Percentiles rank a stretch among this genome's conserved stretches.
phyloP scores from a whole-genome alignment of 2,797 vertebrate species.

The Myoxocephalus aenaeus region DNA sequence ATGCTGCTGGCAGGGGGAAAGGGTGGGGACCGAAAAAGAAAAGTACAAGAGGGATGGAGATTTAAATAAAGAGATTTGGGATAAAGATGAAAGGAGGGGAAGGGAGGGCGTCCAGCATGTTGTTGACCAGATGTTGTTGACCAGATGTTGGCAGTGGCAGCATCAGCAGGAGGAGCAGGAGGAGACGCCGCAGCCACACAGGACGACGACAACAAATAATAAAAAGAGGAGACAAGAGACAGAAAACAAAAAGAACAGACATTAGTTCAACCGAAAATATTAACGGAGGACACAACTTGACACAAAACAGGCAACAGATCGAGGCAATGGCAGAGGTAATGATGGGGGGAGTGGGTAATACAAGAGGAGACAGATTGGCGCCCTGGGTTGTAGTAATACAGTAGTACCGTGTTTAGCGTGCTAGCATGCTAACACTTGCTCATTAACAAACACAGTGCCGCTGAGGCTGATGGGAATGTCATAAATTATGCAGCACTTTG shows the following conservation, averaged over 20 bases:
- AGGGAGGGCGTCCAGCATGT: slow-evolving; percentile 53
- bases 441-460: not conserved
- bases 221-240: slow-evolving; percentile 70
- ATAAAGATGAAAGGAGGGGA: slow-evolving; percentile 24
- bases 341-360: slow-evolving; percentile 3
- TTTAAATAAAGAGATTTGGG: slow-evolving; percentile 11
- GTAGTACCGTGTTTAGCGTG: too few relatives aligned
- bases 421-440: too few relatives aligned
- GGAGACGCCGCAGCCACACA: slow-evolving; percentile 62
- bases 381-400: too few relatives aligned
- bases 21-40: slow-evolving; percentile 34
- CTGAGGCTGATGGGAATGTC: not conserved
- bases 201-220: slow-evolving; percentile 34
- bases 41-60: slow-evolving; percentile 51
- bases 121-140: slow-evolving; percentile 68
- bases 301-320: slow-evolving; percentile 38
- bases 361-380: not conserved
- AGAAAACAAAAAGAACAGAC: slow-evolving; percentile 71
- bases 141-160: slow-evolving; percentile 61
- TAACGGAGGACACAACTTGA: slow-evolving; percentile 53
- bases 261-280: slow-evolving; percentile 74
- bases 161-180: slow-evolving; percentile 38
- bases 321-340: slow-evolving; percentile 15
- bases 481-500: not conserved
- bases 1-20: slow-evolving; percentile 83